phyloP scores from a whole-genome alignment of 2,113 vertebrate species.

The Eolophus roseicapilla region DNA sequence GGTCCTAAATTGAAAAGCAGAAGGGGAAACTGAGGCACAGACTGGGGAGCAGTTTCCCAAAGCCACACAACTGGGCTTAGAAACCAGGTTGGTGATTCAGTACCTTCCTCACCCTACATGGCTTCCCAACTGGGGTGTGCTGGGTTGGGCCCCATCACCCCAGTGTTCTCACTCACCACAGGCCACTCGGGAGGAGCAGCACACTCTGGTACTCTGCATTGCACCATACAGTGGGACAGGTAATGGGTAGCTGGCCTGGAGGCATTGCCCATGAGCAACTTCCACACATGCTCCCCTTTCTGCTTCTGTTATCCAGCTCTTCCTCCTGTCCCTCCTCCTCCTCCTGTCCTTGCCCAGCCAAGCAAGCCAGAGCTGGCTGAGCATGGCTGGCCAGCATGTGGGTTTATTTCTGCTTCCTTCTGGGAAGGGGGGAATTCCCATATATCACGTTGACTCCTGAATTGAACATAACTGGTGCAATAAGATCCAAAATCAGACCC shows the following conservation, averaged over 20 bases:
- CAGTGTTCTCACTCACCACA: not conserved
- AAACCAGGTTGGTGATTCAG: not conserved
- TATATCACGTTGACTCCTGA: not conserved
- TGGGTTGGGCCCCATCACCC: not conserved
- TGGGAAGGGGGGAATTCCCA: not conserved
- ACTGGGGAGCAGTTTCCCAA: not conserved
- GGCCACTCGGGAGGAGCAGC: fast-evolving
- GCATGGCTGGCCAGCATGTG: not conserved
- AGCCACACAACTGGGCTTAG: not conserved
- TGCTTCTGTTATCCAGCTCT: not conserved
- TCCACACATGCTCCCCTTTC: not conserved
- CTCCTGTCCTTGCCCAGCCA: not conserved
- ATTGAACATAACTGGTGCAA: fast-evolving
- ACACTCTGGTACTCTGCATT: not conserved
- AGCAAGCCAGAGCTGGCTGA: not conserved
- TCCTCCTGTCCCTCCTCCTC: not conserved
- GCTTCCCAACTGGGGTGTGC: not conserved
- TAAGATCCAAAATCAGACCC: not conserved
- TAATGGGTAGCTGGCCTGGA: not conserved
- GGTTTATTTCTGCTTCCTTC: not conserved
- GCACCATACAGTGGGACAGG: fast-evolving
- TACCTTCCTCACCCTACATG: not conserved
- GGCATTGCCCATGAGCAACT: fast-evolving
- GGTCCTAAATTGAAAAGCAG: not conserved
- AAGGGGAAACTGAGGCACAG: not conserved